Conservation (phyloP, 1,140 invertebrate species). For the Apis cerana region DNA sequence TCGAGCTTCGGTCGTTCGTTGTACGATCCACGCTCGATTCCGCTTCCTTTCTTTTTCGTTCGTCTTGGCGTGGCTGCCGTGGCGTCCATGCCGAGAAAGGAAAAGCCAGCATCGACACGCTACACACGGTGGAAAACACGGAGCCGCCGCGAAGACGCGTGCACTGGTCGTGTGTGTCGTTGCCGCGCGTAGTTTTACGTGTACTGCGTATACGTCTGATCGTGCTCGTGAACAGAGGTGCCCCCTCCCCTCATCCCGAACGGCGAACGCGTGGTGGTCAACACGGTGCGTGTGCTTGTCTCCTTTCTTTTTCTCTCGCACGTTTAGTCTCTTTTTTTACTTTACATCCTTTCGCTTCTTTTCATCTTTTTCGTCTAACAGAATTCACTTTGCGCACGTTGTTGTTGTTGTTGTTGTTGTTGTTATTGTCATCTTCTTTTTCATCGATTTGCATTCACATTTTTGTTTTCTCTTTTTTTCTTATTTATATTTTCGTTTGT, state of each 20-base stretch:
- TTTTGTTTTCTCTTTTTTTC: too few relatives aligned
- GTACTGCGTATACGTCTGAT: conserved; percentile 53
- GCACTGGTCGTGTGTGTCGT: conserved; percentile 57
- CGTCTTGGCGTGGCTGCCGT: conserved; percentile 52
- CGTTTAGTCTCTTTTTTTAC: conserved; percentile 28
- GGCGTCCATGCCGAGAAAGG: conserved; percentile 53
- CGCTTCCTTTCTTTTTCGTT: conserved; percentile 28
- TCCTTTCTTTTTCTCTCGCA: conserved; percentile 42
- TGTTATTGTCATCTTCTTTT: background rate
- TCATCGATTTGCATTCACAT: background rate
- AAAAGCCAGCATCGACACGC: conserved; percentile 42
- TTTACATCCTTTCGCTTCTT: conserved; percentile 20
- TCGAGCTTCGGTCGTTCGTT: conserved; percentile 61
- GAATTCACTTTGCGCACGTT: conserved; percentile 25
- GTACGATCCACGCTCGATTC: conserved; percentile 54
- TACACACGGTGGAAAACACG: conserved; percentile 56
- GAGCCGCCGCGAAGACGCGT: conserved; percentile 50
- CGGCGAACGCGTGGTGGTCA: conserved; percentile 66
- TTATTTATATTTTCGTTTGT: background rate
- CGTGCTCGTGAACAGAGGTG: conserved; percentile 58
- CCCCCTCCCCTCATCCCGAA: conserved; percentile 53
- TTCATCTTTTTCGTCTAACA: conserved; percentile 9
- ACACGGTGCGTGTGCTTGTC: conserved; percentile 66
- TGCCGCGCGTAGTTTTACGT: conserved; percentile 54
- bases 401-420: background rate